Conservation (phyloP, 1,140 invertebrate species). For the Magallana angulata region DNA sequence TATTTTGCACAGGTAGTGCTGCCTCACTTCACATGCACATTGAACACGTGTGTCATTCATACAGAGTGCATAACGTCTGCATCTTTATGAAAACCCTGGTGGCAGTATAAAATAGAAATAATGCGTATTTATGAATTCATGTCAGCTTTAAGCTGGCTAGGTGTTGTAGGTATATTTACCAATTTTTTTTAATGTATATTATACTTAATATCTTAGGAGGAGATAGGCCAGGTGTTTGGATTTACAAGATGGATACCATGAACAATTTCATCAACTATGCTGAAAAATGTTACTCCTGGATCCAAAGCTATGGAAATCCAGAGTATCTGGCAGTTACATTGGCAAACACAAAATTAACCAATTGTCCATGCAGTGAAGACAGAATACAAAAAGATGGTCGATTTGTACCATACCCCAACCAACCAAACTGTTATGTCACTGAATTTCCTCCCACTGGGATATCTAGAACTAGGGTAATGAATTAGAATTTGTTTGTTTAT, state of each 20-base stretch:
- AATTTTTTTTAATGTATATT: no score
- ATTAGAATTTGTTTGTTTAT: no score
- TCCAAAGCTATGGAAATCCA: neutral
- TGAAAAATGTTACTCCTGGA: constrained; percentile 24
- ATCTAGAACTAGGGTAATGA: neutral
- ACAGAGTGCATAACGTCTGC: no score
- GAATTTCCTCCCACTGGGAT: neutral
- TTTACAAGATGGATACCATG: constrained; percentile 19
- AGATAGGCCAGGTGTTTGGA: neutral
- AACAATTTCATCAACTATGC: constrained; percentile 14
- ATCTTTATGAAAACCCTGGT: no score
- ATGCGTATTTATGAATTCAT: no score
- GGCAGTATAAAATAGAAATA: no score
- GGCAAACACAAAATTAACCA: neutral
- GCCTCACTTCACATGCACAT: no score
- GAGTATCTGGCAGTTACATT: no score
- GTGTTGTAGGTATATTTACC: no score
- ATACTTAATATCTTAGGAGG: neutral
- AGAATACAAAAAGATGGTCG: neutral
- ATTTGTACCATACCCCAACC: neutral
- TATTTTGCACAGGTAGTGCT: no score
- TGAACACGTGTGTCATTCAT: no score
- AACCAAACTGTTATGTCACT: neutral
- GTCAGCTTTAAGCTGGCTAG: no score
- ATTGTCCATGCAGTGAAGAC: constrained; percentile 30